These are phyloP conservation scores for Rhagoletis zephyria DNA, from an alignment of 1,140 invertebrate genomes.

Conservation along the genomic window DNA sequence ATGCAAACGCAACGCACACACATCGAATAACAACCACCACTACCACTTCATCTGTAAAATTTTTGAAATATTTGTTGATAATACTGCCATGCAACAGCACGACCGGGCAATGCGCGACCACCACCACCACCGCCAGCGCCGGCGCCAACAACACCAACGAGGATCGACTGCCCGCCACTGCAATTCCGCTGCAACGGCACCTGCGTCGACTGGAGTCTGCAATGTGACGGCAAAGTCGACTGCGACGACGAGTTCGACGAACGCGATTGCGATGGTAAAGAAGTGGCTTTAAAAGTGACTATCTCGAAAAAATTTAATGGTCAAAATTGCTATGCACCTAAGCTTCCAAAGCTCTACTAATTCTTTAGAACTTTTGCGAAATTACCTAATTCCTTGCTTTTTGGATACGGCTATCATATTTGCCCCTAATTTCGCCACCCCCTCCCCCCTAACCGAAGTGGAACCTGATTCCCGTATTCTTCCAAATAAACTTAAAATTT, in stretches of 20 bases:
- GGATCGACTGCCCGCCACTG: constrained; percentile 30
- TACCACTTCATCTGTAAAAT: background rate
- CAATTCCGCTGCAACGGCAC: constrained; percentile 61
- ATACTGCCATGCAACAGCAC: background rate
- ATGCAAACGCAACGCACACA: background rate
- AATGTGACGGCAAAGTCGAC: constrained; percentile 76
- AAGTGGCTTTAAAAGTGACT: background rate
- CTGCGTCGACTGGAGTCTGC: constrained; percentile 61
- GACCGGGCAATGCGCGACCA: background rate
- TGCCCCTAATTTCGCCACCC: too few species aligned
- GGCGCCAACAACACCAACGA: background rate
- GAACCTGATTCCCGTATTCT: too few species aligned
- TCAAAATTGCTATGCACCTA: background rate
- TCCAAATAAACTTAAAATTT: too few species aligned
- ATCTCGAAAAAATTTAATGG: background rate
- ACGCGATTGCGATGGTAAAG: constrained; percentile 73
- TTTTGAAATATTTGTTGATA: background rate
- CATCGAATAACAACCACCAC: background rate
- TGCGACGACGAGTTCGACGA: constrained; percentile 77
- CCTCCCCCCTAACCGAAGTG: too few species aligned
- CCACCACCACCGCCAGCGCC: background rate
- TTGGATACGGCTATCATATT: too few species aligned
- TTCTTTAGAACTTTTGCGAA: too few species aligned
- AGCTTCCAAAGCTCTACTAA: too few species aligned
- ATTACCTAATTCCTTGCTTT: too few species aligned